A percentile compares a stretch with the other conserved stretches of the same genome.
phyloP scores from a whole-genome alignment of 2,797 vertebrate species.

The Amblyraja radiata region DNA sequence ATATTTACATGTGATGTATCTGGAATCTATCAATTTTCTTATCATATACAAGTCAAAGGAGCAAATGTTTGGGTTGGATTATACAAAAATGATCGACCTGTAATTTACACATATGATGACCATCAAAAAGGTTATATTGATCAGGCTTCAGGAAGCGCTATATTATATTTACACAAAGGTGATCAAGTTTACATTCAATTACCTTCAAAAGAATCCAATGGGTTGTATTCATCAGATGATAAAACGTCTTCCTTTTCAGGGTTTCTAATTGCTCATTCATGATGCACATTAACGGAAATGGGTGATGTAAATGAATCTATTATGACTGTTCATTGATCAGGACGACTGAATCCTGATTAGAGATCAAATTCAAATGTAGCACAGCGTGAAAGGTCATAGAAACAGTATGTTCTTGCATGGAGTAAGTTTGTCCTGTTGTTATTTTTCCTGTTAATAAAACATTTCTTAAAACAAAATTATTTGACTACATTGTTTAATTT shows the following conservation, averaged over 20 bases:
- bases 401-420: neutral
- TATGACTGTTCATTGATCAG: neutral
- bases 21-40: constrained; percentile 39
- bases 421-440: neutral
- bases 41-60: constrained; percentile 37
- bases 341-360: neutral
- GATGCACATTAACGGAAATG: constrained; percentile 6
- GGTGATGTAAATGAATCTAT: neutral
- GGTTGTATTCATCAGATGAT: constrained; percentile 34
- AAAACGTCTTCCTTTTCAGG: constrained; percentile 35
- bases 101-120: constrained; percentile 39
- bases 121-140: constrained; percentile 38
- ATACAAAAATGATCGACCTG: constrained; percentile 29
- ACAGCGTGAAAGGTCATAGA: neutral
- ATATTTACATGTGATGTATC: constrained; percentile 38
- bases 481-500: neutral
- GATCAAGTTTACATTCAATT: constrained; percentile 37
- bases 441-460: constrained; percentile 5
- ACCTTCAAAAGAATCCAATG: constrained; percentile 34
- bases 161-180: neutral
- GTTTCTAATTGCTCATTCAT: constrained; percentile 27
- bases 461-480: constrained; percentile 13
- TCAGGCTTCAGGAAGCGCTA: constrained; percentile 38
- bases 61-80: constrained; percentile 38
- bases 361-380: neutral